Conservation (phyloP, 1,140 invertebrate species). For the Anoplophora glabripennis region DNA sequence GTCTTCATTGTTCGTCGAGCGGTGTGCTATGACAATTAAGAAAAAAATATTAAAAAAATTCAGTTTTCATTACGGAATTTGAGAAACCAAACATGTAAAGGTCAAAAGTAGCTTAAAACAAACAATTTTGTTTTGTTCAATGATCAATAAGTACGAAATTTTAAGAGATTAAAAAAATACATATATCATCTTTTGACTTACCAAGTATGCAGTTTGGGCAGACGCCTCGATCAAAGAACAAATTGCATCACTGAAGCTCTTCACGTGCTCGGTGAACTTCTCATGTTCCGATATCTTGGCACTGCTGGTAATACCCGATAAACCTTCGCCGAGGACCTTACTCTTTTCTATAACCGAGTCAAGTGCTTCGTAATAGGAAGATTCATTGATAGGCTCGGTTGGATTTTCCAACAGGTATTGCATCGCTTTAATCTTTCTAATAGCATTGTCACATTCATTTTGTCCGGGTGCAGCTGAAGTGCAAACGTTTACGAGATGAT, state of each 20-base stretch:
- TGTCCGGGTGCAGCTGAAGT: slow-evolving; percentile 82
- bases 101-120: too few species aligned
- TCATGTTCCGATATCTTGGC: slow-evolving; percentile 87
- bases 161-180: too few species aligned
- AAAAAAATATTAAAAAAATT: too few species aligned
- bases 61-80: too few species aligned
- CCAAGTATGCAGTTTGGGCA: slow-evolving; percentile 90
- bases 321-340: slow-evolving; percentile 75
- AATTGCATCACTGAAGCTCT: slow-evolving; percentile 80
- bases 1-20: too few species aligned
- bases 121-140: too few species aligned
- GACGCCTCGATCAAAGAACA: slow-evolving; percentile 92
- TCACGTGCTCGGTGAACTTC: slow-evolving; percentile 82
- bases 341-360: slow-evolving; percentile 94
- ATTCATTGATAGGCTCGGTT: slow-evolving; percentile 82
- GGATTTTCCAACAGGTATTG: slow-evolving; percentile 81
- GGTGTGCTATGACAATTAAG: too few species aligned
- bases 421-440: slow-evolving; percentile 88
- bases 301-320: slow-evolving; percentile 91
- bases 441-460: slow-evolving; percentile 95
- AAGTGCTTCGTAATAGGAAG: slow-evolving; percentile 91
- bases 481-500: slow-evolving; percentile 81
- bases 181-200: too few species aligned
- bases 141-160: too few species aligned
- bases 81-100: too few species aligned